phyloP scores from a whole-genome alignment of 2,113 vertebrate species.

The Scopus umbretta region DNA sequence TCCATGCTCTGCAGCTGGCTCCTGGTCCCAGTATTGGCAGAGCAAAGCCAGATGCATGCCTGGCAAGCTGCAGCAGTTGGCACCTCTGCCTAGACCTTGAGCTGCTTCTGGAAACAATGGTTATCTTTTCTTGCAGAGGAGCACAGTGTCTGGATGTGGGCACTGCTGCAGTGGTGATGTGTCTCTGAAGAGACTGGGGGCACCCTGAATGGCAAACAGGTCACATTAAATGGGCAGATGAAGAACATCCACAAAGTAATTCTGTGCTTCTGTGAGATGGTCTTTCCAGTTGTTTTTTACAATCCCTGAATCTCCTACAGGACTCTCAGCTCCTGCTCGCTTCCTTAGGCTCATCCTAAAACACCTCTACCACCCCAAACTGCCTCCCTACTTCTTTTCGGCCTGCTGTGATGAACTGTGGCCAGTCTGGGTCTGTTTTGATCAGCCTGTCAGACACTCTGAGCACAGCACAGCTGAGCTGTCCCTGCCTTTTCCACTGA shows the following conservation, averaged over 20 bases:
- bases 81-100: not conserved
- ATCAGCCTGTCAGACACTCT: accelerated
- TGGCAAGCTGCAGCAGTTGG: not conserved
- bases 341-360: not conserved
- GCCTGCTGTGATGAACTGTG: not conserved
- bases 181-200: not conserved
- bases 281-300: not conserved
- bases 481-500: not conserved
- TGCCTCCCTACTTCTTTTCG: not conserved
- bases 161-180: not conserved
- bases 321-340: not conserved
- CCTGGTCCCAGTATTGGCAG: not conserved
- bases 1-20: not conserved
- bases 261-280: not conserved
- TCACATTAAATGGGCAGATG: not conserved
- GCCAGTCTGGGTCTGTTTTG: not conserved
- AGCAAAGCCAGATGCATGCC: not conserved
- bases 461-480: not conserved
- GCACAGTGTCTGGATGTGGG: not conserved
- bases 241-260: not conserved
- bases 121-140: not conserved
- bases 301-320: not conserved
- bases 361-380: not conserved
- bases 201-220: not conserved
- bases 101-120: not conserved